Base-by-base conservation (phyloP, 2,113 vertebrate genomes). In the Pelusios castaneus region DNA sequence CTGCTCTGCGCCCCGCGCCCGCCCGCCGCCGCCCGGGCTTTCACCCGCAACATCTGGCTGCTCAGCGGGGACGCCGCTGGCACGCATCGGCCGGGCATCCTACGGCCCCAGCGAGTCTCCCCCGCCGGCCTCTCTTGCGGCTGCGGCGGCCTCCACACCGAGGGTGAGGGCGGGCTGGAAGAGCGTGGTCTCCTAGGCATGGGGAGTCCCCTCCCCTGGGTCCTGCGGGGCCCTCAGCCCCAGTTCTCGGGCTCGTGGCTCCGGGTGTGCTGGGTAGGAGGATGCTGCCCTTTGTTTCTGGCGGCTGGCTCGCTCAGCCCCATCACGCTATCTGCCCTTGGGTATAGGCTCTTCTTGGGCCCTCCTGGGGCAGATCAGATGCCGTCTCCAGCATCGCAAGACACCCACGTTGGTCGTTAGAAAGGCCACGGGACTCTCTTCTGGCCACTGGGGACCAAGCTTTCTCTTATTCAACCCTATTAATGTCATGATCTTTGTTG, bases 61-160 rank as follows among this genome's bases (percentile, higher is more conserved):
- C 93, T 98, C 85, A 96, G 92, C 41, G 95, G 60, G 25, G 97
- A 82, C 86, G 97, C 80, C 8, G 97, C 80, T 14, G 94, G 82
- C 87, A 90, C 84, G 95, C 97, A 2, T 96, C 96, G 47, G 96
- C 95, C 96, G 93, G 97, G 82, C 95, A 98, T 99, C 70, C 97
- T 99, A 49, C 95, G 87, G 54, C 96, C 98, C 1, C 97, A 91
- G 34, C 38, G 94, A 11, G 82, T 91, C 34, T 94, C 94, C 34
- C 85, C 98, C 94, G 78, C 97, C 96, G 27, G 92, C 70, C 94
- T 97, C 27, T 98, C 99, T 22, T 99, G 99, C 91, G 98, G 98
- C 52, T 99, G 99, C 87, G 99, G 98, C 63, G 98, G 97, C 2
- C 98, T 99, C 73, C 99, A 99, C 96, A 99, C 99, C 4, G 99